Evolutionary conservation across 2,797 vertebrate genomes (phyloP), one percentile per base, ranked within the genome.

Genomic region (Lagodon rhomboides): DNA sequence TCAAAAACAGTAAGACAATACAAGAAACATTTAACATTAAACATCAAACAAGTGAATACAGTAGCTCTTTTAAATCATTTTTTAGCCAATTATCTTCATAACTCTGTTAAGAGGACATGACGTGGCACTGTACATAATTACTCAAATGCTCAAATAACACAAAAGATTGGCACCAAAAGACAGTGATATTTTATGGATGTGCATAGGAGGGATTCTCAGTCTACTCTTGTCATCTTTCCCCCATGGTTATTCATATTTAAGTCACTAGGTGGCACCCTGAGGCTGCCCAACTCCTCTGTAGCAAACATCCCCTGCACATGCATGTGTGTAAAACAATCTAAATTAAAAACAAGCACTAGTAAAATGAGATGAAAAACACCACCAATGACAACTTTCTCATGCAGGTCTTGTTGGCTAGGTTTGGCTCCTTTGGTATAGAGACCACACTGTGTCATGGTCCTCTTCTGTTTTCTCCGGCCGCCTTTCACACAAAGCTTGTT

Each of bases 341-440:
- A 89, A 85, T 92, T 81, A 91, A 92, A 91, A 94, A 93, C 92
- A 94, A 95, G 84, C 92, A 83, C 88, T 87, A 93, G 68, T 92
- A 92, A 92, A 93, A 95, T 91, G 87, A 93, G 91, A 94, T 91
- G 80, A 89, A 92, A 83, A 86, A 89, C 85, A 85, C 87, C 82
- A 91, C 80, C 82, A 85, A 84, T 78, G 89, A 91, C 85, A 91
- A 90, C 68, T 67, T 87, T 91, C 73, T 90, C 94, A 96, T 95
- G 94, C 95, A 95, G 80, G 86, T 92, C 88, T 90, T 79, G 78
- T 85, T 74, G 88, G 80, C 85, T 84, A 83, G 72, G 82, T 88
- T 91, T 78, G 91, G 85, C 89, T 94, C 92, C 89, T 90, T 87
- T 91, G 89, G 90, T 90, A 81, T 86, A 83, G 90, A 93, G 87